phyloP scores from a whole-genome alignment of 1,140 invertebrate species.

The Neotoxoptera formosana region DNA sequence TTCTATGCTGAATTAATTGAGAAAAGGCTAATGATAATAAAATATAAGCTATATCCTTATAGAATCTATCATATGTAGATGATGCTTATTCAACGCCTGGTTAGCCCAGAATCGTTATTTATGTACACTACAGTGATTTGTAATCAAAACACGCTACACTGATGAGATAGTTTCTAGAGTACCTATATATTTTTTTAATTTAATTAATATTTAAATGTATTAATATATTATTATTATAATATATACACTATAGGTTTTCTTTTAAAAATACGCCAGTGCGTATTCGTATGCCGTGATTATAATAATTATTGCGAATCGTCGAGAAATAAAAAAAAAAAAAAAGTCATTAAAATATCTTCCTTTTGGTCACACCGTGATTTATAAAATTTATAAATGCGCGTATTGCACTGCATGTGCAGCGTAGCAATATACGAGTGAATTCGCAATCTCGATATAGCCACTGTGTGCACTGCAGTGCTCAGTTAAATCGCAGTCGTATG shows the following conservation, averaged over 20 bases:
- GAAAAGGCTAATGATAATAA: neutral
- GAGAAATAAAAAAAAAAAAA: neutral
- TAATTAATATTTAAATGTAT: neutral
- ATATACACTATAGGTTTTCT: neutral
- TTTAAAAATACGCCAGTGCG: neutral
- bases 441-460: neutral
- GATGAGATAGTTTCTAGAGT: too few species aligned
- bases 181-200: too few species aligned
- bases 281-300: neutral
- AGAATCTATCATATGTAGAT: neutral
- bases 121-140: too few species aligned
- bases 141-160: too few species aligned
- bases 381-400: neutral
- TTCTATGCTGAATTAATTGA: neutral
- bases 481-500: neutral
- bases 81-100: too few species aligned
- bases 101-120: too few species aligned
- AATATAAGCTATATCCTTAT: neutral
- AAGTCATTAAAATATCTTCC: neutral
- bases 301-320: neutral
- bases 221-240: neutral
- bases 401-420: too few species aligned
- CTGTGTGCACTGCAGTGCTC: neutral
- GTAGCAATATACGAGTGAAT: neutral
- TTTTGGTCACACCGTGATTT: neutral